Evolutionary conservation across 2,888 invertebrate species (phyloP).

Genomic region (Metacarcinus magister): DNA sequence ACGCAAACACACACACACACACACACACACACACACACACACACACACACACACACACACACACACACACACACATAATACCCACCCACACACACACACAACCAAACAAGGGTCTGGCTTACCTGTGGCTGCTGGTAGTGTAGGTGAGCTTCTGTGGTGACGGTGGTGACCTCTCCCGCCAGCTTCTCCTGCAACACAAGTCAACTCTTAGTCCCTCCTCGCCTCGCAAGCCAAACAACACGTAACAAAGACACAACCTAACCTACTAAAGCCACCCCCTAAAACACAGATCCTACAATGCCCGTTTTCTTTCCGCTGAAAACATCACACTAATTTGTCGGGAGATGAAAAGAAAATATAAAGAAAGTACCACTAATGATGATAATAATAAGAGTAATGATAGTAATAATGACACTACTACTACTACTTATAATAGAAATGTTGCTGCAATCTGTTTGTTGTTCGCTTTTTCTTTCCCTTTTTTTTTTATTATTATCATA

Average conservation of each 20-base stretch:
- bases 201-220: slow-evolving; percentile 49
- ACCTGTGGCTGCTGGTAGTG: slow-evolving; percentile 68
- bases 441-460: too few species aligned
- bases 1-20: neutral
- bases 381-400: neutral
- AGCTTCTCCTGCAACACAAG: slow-evolving; percentile 69
- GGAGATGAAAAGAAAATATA: neutral
- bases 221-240: neutral
- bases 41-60: neutral
- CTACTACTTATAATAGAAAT: too few species aligned
- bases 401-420: neutral
- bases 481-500: neutral
- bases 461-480: neutral
- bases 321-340: neutral
- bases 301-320: neutral
- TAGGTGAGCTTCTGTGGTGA: slow-evolving; percentile 68
- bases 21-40: neutral
- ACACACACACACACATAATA: neutral
- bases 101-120: too few species aligned
- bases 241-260: neutral
- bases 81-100: neutral
- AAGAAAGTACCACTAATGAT: neutral
- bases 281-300: neutral
- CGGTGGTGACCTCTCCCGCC: slow-evolving; percentile 64
- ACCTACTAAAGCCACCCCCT: neutral